phyloP scores from a whole-genome alignment of 2,888 invertebrate species.

The Drosophila atroscutellata region DNA sequence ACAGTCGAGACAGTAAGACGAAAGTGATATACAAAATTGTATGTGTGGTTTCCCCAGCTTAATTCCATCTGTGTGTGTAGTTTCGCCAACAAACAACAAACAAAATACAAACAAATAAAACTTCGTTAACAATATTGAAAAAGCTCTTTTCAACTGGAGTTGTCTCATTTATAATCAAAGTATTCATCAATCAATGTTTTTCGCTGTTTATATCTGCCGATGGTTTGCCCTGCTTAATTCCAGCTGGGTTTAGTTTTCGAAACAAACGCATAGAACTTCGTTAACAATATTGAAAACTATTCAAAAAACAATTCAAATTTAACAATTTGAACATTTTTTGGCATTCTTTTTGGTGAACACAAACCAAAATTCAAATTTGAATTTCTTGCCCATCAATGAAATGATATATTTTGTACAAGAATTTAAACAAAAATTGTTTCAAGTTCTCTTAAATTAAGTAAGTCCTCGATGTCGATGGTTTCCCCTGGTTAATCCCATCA shows the following conservation, averaged over 20 bases:
- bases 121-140: conserved; percentile 33
- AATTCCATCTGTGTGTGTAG: conserved; percentile 74
- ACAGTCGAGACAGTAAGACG: conserved; percentile 35
- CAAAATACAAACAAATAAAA: conserved; percentile 36
- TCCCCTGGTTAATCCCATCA: conserved; percentile 68
- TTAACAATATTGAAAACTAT: conserved; percentile 10
- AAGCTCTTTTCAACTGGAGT: neutral
- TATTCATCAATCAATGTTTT: neutral
- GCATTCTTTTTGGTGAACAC: neutral
- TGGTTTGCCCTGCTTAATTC: conserved; percentile 68
- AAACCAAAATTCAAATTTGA: neutral
- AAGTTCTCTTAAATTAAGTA: neutral
- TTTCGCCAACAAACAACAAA: conserved; percentile 43
- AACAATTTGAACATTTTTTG: neutral
- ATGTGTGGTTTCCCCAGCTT: conserved; percentile 62
- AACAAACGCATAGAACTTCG: conserved; percentile 47
- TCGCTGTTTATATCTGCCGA: neutral
- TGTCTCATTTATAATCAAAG: conserved; percentile 25
- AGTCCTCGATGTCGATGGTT: conserved; percentile 31
- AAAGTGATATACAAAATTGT: conserved; percentile 64
- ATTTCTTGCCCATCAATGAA: neutral
- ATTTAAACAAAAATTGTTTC: neutral
- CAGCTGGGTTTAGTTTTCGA: conserved; percentile 64
- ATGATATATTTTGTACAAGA: neutral
- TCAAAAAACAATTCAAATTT: neutral